Percentiles rank a stretch among this genome's conserved stretches.
phyloP scores from a whole-genome alignment of 2,888 invertebrate genomes.

The Lumbricus terrestris region DNA sequence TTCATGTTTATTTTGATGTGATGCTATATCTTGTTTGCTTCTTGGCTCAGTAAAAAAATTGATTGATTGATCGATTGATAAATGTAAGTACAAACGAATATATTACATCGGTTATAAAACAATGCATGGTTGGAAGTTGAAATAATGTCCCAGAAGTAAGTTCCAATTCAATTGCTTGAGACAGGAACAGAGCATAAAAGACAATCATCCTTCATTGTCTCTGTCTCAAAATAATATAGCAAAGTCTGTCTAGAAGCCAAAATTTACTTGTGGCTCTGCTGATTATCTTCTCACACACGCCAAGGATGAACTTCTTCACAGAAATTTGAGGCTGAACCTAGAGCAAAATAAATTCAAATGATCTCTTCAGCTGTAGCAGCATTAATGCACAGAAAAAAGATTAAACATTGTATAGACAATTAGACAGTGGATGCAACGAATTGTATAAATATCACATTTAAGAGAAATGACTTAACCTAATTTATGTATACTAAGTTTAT shows the following conservation, averaged over 20 bases:
- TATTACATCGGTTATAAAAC: too few relatives aligned
- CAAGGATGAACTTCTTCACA: slow-evolving; percentile 72
- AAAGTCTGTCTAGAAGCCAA: slow-evolving; percentile 13
- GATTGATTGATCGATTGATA: too few relatives aligned
- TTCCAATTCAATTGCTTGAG: background rate
- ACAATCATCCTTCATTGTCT: background rate
- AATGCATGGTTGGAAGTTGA: too few relatives aligned
- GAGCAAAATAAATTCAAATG: background rate
- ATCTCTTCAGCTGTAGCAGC: background rate
- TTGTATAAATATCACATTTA: too few relatives aligned
- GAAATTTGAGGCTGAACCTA: slow-evolving; percentile 70
- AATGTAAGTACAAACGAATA: too few relatives aligned
- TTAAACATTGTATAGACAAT: too few relatives aligned
- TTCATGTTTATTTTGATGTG: too few relatives aligned
- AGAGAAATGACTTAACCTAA: too few relatives aligned
- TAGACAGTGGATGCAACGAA: too few relatives aligned
- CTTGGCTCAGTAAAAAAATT: too few relatives aligned
- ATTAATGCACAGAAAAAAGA: background rate
- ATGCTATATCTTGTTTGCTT: too few relatives aligned
- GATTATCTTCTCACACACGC: slow-evolving; percentile 48
- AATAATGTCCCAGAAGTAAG: background rate
- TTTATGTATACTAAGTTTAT: too few relatives aligned
- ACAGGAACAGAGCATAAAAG: background rate
- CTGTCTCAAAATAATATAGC: background rate
- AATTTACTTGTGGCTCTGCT: slow-evolving; percentile 27